Conservation (phyloP, 2,888 invertebrate genomes). For the Drosophila phalerata region DNA sequence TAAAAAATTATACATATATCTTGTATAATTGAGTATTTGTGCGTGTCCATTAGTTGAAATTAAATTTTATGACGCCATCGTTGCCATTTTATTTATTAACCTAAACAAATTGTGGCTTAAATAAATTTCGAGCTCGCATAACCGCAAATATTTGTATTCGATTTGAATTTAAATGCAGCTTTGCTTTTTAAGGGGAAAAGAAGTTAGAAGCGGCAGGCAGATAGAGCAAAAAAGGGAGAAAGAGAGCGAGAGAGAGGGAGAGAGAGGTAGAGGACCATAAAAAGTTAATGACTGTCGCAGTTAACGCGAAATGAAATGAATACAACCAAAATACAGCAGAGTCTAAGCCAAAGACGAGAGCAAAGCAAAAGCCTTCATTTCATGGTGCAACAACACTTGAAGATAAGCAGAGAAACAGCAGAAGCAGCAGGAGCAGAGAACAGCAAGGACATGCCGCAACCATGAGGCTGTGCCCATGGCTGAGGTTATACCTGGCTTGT, state of each 20-base stretch:
- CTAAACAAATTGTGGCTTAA: conserved; percentile 69
- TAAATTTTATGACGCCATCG: conserved; percentile 59
- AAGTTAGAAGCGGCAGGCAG: neutral
- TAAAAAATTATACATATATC: conserved; percentile 11
- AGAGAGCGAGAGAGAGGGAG: neutral
- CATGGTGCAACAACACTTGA: conserved; percentile 70
- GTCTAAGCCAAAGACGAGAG: conserved; percentile 36
- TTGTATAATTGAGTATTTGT: neutral
- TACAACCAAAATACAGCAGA: conserved; percentile 35
- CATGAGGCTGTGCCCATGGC: conserved; percentile 13
- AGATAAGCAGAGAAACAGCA: conserved; percentile 61
- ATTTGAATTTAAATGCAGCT: conserved; percentile 55
- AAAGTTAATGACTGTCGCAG: conserved; percentile 74
- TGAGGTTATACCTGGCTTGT: conserved; percentile 32
- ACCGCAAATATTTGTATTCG: conserved; percentile 69
- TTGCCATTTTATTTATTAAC: conserved; percentile 54
- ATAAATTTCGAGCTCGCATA: conserved; percentile 34
- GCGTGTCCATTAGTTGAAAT: conserved; percentile 44
- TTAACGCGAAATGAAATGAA: conserved; percentile 58
- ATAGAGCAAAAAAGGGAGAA: neutral
- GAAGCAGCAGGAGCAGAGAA: conserved; percentile 8
- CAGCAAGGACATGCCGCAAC: conserved; percentile 34
- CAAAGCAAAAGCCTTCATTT: conserved; percentile 59
- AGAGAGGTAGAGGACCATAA: conserved; percentile 37
- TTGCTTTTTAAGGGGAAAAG: neutral